Base-by-base conservation (phyloP, 2,797 vertebrate species). In the Lithobates pipiens region DNA sequence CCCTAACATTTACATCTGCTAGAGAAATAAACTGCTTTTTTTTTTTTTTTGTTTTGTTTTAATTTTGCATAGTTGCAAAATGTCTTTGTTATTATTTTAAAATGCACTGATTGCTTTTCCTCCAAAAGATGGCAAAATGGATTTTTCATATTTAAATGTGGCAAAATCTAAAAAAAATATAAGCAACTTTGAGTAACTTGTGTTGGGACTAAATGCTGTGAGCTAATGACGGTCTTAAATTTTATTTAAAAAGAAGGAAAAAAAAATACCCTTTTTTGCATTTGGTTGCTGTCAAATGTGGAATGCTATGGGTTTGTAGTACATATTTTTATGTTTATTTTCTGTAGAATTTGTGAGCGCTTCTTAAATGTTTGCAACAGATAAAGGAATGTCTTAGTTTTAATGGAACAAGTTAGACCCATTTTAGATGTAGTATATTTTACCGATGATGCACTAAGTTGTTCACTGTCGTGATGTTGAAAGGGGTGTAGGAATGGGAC, bases 281-380 rank as follows among this genome's bases (percentile, higher is more conserved):
- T 97, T 96, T 95, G 94, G 95, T 95, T 94, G 93, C 93, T 91
- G 94, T 94, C 93, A 92, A 94, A 93, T 94, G 91, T 94, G 95
- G 94, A 96, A 95, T 95, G 93, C 93, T 94, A 91, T 95, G 93
- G 91, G 92, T 95, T 95, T 93, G 91, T 95, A 95, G 93, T 93
- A 89, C 96, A 95, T 96, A 96, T 95, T 96, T 93, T 93, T 21
- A 18, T 57, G 32, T 69, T 34, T 44, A 10, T 27, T n/a, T 46
- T 75, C 16, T 8, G 3, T 32, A 57, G 92, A 94, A 94, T 96
- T 92, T 95, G 94, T 95, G 94, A 94, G 93, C 95, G 93, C 94
- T 94, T 92, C 94, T 94, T 94, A 94, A 93, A 93, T 94, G 93
- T 94, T 65, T n/a, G 15, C 95, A 94, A 95, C 95, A 96, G 94